These are phyloP conservation scores for Xenus cinereus DNA, from an alignment of 2,113 vertebrate species.

Conservation along the genomic window DNA sequence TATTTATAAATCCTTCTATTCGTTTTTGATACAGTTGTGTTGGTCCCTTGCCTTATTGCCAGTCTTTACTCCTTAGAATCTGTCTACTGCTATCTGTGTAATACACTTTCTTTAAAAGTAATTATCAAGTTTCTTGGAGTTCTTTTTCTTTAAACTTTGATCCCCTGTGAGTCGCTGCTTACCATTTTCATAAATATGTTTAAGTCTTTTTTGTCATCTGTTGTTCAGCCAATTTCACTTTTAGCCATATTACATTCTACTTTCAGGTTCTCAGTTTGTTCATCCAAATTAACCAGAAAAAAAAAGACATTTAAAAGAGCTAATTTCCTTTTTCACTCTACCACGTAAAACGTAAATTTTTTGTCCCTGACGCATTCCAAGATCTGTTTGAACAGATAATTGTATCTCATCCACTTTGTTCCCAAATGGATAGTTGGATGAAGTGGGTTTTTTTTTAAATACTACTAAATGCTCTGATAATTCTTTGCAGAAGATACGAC, in stretches of 20 bases:
- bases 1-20: background rate
- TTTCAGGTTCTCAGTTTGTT: background rate
- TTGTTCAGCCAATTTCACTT: slow-evolving; percentile 12
- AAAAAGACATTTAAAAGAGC: background rate
- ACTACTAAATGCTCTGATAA: background rate
- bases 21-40: background rate
- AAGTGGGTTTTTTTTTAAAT: background rate
- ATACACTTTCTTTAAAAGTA: background rate
- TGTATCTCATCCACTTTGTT: background rate
- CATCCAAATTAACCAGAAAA: background rate
- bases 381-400: background rate
- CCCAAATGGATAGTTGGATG: background rate
- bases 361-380: background rate
- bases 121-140: background rate
- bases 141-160: background rate
- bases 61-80: background rate
- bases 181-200: background rate
- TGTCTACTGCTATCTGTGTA: background rate
- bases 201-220: background rate
- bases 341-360: background rate
- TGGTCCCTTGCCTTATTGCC: background rate
- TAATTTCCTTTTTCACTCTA: background rate
- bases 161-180: background rate
- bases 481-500: background rate
- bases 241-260: background rate